Conservation (phyloP, 2,113 vertebrate genomes). For the Podarcis cretensis region DNA sequence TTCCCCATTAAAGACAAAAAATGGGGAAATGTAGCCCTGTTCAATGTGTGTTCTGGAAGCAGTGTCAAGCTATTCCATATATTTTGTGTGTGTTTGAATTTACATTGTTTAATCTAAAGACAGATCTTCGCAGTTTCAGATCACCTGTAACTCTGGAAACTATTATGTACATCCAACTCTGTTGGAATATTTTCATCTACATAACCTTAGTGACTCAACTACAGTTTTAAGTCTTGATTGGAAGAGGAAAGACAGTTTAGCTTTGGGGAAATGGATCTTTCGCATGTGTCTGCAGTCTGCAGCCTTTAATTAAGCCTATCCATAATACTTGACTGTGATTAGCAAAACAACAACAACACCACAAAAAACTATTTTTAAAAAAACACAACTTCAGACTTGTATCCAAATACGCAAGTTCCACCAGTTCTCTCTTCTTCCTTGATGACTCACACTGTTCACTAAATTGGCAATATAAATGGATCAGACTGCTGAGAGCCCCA, state of each 20-base stretch:
- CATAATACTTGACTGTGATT: background rate
- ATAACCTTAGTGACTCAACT: background rate
- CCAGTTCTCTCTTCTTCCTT: background rate
- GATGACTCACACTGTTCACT: constrained; percentile 9
- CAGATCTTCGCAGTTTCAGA: background rate
- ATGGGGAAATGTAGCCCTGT: background rate
- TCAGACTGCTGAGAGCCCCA: background rate
- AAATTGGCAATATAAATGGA: background rate
- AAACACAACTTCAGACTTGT: background rate
- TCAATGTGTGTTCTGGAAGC: background rate
- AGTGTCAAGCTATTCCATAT: background rate
- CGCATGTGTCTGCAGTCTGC: background rate
- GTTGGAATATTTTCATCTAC: background rate
- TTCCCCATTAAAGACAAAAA: background rate
- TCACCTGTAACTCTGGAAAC: background rate
- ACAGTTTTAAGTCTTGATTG: background rate
- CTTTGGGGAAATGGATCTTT: background rate
- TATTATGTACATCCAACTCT: background rate
- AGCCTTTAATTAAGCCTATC: constrained; percentile 10
- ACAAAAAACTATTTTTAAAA: too few relatives aligned
- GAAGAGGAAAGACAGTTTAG: background rate
- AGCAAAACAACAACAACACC: background rate
- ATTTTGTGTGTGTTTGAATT: background rate
- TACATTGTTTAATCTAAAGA: background rate
- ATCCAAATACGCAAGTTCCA: constrained; percentile 19